phyloP scores from a whole-genome alignment of 2,797 vertebrate genomes.

The Thripadectes ignobilis region DNA sequence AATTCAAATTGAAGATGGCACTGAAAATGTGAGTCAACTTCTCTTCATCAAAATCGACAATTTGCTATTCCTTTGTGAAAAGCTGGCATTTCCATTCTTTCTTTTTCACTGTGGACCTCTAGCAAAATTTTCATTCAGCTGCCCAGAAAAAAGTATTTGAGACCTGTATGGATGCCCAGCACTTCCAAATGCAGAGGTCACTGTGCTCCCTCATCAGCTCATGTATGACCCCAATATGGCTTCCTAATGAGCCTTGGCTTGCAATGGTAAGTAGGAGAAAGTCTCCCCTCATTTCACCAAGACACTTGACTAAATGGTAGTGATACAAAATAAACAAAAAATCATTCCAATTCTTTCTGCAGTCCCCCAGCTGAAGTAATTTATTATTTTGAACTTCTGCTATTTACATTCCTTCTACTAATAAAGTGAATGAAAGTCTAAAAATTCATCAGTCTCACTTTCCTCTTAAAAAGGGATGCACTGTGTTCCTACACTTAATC shows the following conservation, averaged over 20 bases:
- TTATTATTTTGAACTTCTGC: background rate
- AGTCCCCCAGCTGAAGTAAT: background rate
- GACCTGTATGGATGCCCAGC: background rate
- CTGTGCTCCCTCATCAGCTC: background rate
- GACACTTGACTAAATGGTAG: background rate
- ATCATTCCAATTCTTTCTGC: background rate
- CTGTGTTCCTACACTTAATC: background rate
- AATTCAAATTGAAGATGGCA: background rate
- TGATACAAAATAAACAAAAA: background rate
- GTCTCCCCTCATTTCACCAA: background rate
- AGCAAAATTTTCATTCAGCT: background rate
- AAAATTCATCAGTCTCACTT: background rate
- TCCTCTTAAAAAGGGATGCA: background rate
- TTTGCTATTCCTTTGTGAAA: background rate
- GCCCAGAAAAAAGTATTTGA: background rate
- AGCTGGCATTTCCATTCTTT: background rate
- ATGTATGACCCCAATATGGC: fast-evolving
- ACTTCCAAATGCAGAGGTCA: background rate
- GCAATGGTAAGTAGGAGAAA: background rate
- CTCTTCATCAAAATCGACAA: background rate
- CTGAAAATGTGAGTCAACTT: background rate
- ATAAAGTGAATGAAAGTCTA: background rate
- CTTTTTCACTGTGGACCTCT: background rate
- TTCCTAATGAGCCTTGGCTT: background rate
- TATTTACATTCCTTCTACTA: background rate